A percentile compares a stretch with the other conserved stretches of the same genome.
Conservation (phyloP, 1,140 invertebrate species). For the Drosophila pruinosa region DNA sequence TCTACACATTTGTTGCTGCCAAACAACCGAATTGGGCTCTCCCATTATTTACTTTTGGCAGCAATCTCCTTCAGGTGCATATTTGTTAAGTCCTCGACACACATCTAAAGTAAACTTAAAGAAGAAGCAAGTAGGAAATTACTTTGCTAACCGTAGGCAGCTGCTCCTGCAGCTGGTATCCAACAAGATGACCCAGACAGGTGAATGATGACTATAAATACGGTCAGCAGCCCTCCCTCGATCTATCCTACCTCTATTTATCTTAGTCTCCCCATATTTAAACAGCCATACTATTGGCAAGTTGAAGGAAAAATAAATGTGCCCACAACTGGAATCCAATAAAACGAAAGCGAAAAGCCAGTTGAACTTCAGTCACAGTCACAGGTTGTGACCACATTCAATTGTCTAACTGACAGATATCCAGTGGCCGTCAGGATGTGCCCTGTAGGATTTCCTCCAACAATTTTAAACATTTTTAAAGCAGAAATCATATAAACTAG, state of each 20-base stretch:
- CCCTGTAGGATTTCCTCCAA: neutral
- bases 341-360: neutral
- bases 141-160: slow-evolving; percentile 9
- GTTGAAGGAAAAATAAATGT: slow-evolving; percentile 20
- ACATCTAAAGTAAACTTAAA: neutral
- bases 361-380: neutral
- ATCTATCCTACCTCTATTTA: neutral
- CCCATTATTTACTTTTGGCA: neutral
- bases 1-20: neutral
- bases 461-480: neutral
- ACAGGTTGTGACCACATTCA: slow-evolving; percentile 1
- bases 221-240: neutral
- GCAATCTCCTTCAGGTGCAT: neutral
- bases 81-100: slow-evolving; percentile 1
- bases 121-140: slow-evolving; percentile 8
- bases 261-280: slow-evolving; percentile 7
- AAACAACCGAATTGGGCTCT: neutral
- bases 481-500: neutral
- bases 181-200: slow-evolving; percentile 1
- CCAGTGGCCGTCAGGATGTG: neutral
- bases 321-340: slow-evolving; percentile 14
- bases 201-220: slow-evolving; percentile 12
- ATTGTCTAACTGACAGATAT: neutral
- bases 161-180: neutral
- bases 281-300: slow-evolving; percentile 9